Conservation (phyloP, 2,113 vertebrate species). For the Pygoscelis antarcticus region DNA sequence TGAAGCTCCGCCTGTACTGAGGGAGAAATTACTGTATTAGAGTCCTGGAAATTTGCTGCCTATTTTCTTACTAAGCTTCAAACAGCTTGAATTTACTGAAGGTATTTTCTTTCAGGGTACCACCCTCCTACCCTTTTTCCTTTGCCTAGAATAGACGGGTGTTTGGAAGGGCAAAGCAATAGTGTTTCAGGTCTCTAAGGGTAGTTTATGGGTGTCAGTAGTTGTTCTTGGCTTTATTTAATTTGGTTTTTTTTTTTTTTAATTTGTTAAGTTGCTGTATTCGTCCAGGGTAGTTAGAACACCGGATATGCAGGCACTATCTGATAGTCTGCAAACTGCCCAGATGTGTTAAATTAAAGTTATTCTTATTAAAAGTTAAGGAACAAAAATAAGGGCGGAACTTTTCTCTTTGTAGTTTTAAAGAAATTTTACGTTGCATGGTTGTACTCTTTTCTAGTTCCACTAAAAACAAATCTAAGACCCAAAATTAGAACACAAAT, state of each 20-base stretch:
- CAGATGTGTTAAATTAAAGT: conserved; percentile 3
- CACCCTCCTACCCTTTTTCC: neutral
- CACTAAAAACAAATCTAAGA: neutral
- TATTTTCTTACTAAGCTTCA: neutral
- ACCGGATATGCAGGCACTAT: neutral
- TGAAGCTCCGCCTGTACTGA: neutral
- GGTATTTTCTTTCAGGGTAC: neutral
- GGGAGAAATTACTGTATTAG: neutral
- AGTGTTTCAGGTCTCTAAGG: neutral
- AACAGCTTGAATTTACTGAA: neutral
- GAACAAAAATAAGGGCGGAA: neutral
- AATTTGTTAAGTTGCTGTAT: neutral
- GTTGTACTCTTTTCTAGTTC: neutral
- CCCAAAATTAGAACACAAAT: neutral
- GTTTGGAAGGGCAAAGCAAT: neutral
- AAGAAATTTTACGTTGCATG: neutral
- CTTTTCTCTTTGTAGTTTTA: neutral
- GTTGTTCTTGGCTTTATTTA: neutral
- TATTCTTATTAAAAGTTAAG: neutral
- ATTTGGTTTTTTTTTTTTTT: neutral
- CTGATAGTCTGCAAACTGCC: neutral
- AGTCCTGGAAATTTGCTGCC: neutral
- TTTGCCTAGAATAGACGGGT: neutral
- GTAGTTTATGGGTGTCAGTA: neutral
- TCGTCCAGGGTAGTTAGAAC: neutral